Conservation (phyloP, 2,888 invertebrate species). For the Stictocephala bisonia region DNA sequence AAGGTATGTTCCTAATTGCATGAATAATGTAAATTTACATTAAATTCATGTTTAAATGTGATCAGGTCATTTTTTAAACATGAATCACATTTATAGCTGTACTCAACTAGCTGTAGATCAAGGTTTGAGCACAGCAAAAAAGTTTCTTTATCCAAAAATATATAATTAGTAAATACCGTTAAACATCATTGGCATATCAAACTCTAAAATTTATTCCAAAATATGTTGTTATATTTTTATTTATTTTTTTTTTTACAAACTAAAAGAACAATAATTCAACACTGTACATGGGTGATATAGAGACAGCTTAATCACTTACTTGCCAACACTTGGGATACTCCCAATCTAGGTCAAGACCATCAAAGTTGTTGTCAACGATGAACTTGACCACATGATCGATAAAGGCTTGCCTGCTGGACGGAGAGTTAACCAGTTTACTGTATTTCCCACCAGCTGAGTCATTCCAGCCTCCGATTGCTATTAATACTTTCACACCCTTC, state of each 20-base stretch:
- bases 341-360: conserved; percentile 94
- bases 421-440: conserved; percentile 81
- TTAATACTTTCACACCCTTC: conserved; percentile 64
- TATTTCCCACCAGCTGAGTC: conserved; percentile 93
- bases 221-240: neutral
- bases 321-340: conserved; percentile 96
- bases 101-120: too few species aligned
- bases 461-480: conserved; percentile 96
- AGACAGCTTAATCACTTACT: conserved; percentile 60
- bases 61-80: too few species aligned
- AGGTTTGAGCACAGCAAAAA: too few species aligned
- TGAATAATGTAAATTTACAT: too few species aligned
- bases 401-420: conserved; percentile 77
- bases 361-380: conserved; percentile 82
- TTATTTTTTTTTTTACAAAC: neutral
- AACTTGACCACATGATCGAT: conserved; percentile 81
- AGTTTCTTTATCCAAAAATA: too few species aligned
- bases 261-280: neutral
- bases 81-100: too few species aligned
- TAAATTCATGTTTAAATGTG: too few species aligned
- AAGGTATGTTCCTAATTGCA: too few species aligned
- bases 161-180: neutral
- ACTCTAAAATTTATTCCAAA: neutral
- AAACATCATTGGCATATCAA: neutral
- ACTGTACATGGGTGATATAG: neutral